Evolutionary conservation across 2,113 vertebrate genomes (phyloP).

Genomic region (Hyla sarda): DNA sequence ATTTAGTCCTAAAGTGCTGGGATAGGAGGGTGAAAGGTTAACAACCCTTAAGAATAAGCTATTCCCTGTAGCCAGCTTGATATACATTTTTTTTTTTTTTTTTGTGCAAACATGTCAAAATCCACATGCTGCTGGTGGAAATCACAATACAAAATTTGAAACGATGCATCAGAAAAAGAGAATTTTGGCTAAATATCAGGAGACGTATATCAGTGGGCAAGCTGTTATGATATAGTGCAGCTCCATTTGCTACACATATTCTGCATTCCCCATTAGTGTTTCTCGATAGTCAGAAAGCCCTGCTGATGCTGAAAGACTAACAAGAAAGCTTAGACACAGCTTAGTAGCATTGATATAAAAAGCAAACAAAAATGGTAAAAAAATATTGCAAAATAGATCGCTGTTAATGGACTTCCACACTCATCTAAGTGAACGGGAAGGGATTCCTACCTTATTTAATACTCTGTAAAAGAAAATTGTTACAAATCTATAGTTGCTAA

Average conservation of each 20-base stretch:
- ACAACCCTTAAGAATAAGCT: not conserved
- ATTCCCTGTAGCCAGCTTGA: not conserved
- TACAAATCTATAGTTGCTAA: conserved; percentile 63
- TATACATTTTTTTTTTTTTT: not conserved
- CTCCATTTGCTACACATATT: conserved; percentile 24
- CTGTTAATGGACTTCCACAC: conserved; percentile 36
- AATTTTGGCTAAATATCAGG: not conserved
- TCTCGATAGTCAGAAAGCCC: conserved; percentile 26
- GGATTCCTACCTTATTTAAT: conserved; percentile 60
- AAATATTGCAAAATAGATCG: conserved; percentile 64
- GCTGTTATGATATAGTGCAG: conserved; percentile 1
- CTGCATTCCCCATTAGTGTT: conserved; percentile 27
- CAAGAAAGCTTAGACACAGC: conserved; percentile 29
- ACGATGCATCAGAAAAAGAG: conserved; percentile 8
- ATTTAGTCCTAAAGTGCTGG: conserved; percentile 1
- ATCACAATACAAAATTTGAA: conserved; percentile 24
- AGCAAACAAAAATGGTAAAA: conserved; percentile 53
- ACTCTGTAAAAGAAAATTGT: conserved; percentile 67
- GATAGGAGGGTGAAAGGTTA: not conserved
- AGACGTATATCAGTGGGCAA: not conserved
- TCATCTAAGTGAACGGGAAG: conserved; percentile 58
- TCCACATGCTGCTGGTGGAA: conserved; percentile 32
- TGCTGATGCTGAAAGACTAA: conserved; percentile 28
- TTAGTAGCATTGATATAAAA: conserved; percentile 53
- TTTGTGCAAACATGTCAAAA: conserved; percentile 18